These are phyloP conservation scores for Corydoras maculifer DNA, from an alignment of 2,113 vertebrate species.

Conservation along the genomic window DNA sequence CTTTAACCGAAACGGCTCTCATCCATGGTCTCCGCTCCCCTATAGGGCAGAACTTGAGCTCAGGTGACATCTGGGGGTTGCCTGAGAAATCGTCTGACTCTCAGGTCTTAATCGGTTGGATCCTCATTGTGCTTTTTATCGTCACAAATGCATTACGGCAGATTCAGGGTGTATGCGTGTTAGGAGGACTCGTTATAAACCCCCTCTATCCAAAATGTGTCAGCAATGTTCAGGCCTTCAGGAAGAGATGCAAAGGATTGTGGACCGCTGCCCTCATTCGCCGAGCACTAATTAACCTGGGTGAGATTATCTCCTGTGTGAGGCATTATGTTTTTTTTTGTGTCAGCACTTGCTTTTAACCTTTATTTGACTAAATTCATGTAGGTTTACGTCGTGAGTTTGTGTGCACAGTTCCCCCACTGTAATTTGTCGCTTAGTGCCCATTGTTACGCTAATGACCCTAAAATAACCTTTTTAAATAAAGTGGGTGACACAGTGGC, in stretches of 20 bases:
- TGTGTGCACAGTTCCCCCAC: too few species aligned
- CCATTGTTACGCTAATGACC: too few species aligned
- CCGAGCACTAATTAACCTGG: conserved; percentile 82
- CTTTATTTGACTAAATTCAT: too few species aligned
- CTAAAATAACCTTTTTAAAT: too few species aligned
- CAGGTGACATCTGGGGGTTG: neutral
- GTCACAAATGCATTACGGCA: conserved; percentile 78
- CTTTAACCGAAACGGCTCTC: conserved; percentile 75
- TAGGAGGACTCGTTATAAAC: conserved; percentile 85
- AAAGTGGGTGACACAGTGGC: too few species aligned
- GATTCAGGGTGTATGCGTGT: conserved; percentile 81
- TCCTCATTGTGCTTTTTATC: conserved; percentile 74
- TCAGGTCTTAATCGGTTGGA: conserved; percentile 75
- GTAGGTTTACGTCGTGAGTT: too few species aligned
- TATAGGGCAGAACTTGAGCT: neutral
- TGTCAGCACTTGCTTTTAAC: too few species aligned
- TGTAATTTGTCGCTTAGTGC: too few species aligned
- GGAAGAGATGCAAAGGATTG: conserved; percentile 75
- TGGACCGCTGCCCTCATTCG: conserved; percentile 75
- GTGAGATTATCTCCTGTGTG: conserved; percentile 55
- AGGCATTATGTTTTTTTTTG: too few species aligned
- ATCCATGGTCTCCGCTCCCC: conserved; percentile 72
- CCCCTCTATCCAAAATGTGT: conserved; percentile 87
- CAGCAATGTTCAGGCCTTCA: conserved; percentile 73
- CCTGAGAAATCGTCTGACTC: conserved; percentile 34